Percentiles rank a stretch among this genome's conserved stretches.
Conservation (phyloP, 2,888 invertebrate genomes). For the Chrysodeixis includens region DNA sequence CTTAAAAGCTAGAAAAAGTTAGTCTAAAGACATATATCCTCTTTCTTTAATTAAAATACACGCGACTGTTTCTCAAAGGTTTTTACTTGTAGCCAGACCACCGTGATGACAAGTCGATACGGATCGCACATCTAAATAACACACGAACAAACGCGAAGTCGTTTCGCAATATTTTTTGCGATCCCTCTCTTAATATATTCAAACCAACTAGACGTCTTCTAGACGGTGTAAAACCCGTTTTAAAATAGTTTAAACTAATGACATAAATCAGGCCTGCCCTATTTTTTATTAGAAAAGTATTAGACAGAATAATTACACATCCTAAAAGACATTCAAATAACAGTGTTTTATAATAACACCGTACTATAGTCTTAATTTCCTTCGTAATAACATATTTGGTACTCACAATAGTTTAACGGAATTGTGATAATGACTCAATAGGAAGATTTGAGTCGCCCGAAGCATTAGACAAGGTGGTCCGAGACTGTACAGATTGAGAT, state of each 20-base stretch:
- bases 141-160: background rate
- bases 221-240: slow-evolving; percentile 55
- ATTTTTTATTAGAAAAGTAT: slow-evolving; percentile 54
- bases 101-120: background rate
- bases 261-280: slow-evolving; percentile 67
- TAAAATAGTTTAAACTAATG: too few relatives aligned
- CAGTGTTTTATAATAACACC: slow-evolving; percentile 51
- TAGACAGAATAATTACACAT: slow-evolving; percentile 65
- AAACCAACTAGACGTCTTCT: slow-evolving; percentile 63
- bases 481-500: slow-evolving; percentile 62
- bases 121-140: background rate
- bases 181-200: slow-evolving; percentile 48
- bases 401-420: slow-evolving; percentile 68
- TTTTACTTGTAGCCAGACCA: background rate
- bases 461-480: slow-evolving; percentile 71
- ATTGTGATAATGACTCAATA: slow-evolving; percentile 81
- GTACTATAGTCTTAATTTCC: slow-evolving; percentile 46
- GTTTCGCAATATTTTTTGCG: slow-evolving; percentile 50
- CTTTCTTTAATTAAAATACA: too few relatives aligned
- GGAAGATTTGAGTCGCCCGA: slow-evolving; percentile 67
- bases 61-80: background rate
- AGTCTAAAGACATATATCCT: background rate
- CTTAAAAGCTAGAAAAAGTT: too few relatives aligned
- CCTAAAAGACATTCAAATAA: slow-evolving; percentile 44
- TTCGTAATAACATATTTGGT: slow-evolving; percentile 75